Evolutionary conservation across 2,888 invertebrate genomes (phyloP), one percentile per base, ranked within the genome.

Genomic region (Pseudolycoriella hygida): DNA sequence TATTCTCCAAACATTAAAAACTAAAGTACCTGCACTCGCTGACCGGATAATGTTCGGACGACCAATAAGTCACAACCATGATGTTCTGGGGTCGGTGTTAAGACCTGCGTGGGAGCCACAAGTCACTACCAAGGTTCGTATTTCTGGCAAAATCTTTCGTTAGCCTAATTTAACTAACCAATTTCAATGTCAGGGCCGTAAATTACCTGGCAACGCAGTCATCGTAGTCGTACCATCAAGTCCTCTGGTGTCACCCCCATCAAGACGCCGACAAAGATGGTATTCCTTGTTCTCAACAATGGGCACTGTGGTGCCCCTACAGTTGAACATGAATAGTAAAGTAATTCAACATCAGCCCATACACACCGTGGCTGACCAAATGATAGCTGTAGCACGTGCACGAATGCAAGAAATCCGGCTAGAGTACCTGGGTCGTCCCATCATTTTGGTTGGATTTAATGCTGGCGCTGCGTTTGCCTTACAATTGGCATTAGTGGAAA

Each of bases 391-490:
- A 8, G 76, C 80, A 0, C 69, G 80, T 49, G 73, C 77, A 1
- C 83, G 79, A 65, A 72, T 87, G 40, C 72, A 76, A 51, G 83
- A 86, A 59, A 60, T 81, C 3, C 72, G 76, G 54, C 67, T 67
- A 3, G 78, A 78, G 51, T 76, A 73, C 57, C 75, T 79, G 3
- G 74, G 73, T 39, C 70, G 79, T 49, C 78, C 80, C 37, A 74
- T 88, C 18, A 73, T 86, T 47, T 64, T 87, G n/a, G 66, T 84
- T 46, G 87, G 87, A 10, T 80, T 83, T 59, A 78, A 80, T 56
- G 73, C 78, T 30, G 84, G 83, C n/a, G 74, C 82, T 14, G 70
- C 81, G 1, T 63, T 86, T 37, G 83, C 85, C 2, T 70, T 80
- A 53, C 83, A 84, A 67, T 74, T 82, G 6, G 45, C 45, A n/a